These are phyloP conservation scores for Lamellibrachia columna DNA, from an alignment of 2,888 invertebrate genomes.

Conservation along the genomic window DNA sequence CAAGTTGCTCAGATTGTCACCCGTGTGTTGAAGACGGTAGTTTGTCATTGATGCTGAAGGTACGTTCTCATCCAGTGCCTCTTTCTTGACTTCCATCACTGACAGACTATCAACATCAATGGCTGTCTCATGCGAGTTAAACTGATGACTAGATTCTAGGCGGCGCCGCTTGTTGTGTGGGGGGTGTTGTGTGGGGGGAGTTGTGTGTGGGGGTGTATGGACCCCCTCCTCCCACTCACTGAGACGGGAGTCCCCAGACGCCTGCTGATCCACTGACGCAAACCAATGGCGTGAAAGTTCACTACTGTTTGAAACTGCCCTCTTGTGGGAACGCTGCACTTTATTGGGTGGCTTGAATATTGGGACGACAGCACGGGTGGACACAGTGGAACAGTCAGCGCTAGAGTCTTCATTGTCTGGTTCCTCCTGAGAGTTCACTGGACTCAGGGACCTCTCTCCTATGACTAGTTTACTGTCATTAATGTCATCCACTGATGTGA, in stretches of 20 bases:
- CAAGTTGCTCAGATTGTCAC: not conserved
- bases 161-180: not conserved
- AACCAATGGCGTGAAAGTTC: not conserved
- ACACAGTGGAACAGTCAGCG: not conserved
- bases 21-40: not conserved
- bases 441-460: not conserved
- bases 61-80: not conserved
- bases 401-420: not conserved
- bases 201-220: not conserved
- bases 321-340: conserved; percentile 3
- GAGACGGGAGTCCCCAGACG: not conserved
- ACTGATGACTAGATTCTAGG: not conserved
- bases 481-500: not conserved
- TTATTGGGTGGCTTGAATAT: not conserved
- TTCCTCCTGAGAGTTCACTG: not conserved
- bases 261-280: not conserved
- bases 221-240: not conserved
- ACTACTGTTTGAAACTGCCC: not conserved
- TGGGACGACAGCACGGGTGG: not conserved
- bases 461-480: not conserved
- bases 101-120: not conserved
- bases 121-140: not conserved
- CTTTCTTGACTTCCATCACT: conserved; percentile 3
- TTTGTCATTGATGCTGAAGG: not conserved
- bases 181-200: too few relatives aligned